phyloP scores from a whole-genome alignment of 1,140 invertebrate genomes.

The Akabosia matsudoensis region DNA sequence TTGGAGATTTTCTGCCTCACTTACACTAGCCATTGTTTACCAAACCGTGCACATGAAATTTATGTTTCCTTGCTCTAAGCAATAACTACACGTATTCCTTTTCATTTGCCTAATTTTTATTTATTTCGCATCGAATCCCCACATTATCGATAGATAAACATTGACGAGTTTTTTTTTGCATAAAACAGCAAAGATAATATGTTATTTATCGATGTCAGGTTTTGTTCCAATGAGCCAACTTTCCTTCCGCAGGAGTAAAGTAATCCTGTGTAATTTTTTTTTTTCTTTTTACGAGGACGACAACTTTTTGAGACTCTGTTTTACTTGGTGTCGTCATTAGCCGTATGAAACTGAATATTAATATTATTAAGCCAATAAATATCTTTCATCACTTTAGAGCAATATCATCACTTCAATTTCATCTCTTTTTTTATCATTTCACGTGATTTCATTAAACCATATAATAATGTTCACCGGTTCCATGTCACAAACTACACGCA shows the following conservation, averaged over 20 bases:
- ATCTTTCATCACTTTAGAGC: conserved; percentile 20
- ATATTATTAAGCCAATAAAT: conserved; percentile 6
- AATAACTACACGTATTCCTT: neutral
- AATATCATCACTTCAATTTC: conserved; percentile 16
- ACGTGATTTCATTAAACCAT: neutral
- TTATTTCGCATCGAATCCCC: too few species aligned
- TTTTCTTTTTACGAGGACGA: neutral
- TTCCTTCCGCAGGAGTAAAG: too few species aligned
- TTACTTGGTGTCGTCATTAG: neutral
- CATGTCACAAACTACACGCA: neutral
- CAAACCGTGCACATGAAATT: neutral
- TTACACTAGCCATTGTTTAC: conserved; percentile 27
- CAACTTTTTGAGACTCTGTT: neutral
- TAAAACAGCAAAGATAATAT: too few species aligned
- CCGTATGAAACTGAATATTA: neutral
- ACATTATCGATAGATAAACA: too few species aligned
- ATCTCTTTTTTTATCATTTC: conserved; percentile 7
- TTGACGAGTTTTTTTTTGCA: neutral
- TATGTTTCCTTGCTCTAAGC: neutral
- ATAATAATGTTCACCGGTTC: neutral
- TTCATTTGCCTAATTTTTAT: neutral
- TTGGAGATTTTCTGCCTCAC: neutral
- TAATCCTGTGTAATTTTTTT: neutral
- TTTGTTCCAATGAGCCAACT: too few species aligned
- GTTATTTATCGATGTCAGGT: too few species aligned